phyloP scores from a whole-genome alignment of 2,113 vertebrate genomes.

The Coturnix japonica region DNA sequence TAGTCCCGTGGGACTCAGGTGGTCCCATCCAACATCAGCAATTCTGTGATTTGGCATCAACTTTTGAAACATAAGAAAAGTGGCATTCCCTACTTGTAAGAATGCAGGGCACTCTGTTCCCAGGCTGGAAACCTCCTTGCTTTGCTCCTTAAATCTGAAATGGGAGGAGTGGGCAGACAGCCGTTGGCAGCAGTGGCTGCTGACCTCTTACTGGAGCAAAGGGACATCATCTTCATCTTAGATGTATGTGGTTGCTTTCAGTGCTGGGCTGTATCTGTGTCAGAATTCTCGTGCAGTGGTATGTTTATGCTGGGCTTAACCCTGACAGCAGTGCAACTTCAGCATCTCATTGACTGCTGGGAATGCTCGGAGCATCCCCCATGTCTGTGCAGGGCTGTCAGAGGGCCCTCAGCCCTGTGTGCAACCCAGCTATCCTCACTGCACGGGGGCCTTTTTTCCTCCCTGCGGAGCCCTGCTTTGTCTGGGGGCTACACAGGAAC shows the following conservation, averaged over 20 bases:
- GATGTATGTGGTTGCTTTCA: no score
- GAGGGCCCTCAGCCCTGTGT: neutral
- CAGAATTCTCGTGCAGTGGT: neutral
- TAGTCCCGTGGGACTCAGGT: neutral
- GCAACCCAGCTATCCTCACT: neutral
- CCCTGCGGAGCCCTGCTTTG: neutral
- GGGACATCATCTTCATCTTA: neutral
- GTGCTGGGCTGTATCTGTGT: neutral
- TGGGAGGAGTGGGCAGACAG: fast-evolving
- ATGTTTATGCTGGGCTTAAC: neutral
- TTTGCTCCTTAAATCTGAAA: neutral
- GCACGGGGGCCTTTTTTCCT: neutral
- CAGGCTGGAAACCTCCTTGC: neutral
- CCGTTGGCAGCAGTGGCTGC: neutral
- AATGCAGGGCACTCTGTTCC: neutral
- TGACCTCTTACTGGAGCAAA: neutral
- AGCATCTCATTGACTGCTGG: neutral
- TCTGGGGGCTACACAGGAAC: constrained; percentile 5
- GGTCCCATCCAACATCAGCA: neutral
- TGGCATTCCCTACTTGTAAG: neutral
- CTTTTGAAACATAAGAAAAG: neutral
- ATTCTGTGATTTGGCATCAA: neutral
- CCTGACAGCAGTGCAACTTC: no score
- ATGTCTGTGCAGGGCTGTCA: neutral
- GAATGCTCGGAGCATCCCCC: neutral